These are phyloP conservation scores for Acestrorhynchus altus DNA, from an alignment of 2,797 vertebrate genomes.

Conservation along the genomic window DNA sequence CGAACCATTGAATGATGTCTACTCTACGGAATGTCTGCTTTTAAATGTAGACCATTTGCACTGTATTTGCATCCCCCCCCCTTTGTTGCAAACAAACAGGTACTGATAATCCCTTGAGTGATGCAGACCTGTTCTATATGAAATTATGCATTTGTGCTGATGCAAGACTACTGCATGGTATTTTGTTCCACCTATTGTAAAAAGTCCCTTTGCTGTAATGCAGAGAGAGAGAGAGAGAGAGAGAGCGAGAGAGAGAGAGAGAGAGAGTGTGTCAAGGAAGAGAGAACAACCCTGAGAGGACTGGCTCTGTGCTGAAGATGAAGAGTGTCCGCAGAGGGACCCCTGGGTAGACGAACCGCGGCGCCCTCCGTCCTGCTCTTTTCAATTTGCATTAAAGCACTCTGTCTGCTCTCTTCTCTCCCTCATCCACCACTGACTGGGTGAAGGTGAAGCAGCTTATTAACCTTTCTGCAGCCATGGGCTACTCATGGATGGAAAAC, in stretches of 20 bases:
- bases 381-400: slow-evolving; percentile 70
- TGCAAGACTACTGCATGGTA: slow-evolving; percentile 21
- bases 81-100: slow-evolving; percentile 54
- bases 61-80: slow-evolving; percentile 53
- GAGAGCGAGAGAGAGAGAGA: neutral
- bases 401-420: slow-evolving; percentile 57
- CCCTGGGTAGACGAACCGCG: slow-evolving; percentile 26
- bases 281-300: neutral
- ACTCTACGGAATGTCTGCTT: slow-evolving; percentile 36
- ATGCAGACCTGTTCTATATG: neutral
- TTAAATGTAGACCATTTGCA: slow-evolving; percentile 53
- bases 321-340: slow-evolving; percentile 18
- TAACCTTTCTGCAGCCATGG: slow-evolving; percentile 77
- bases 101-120: slow-evolving; percentile 21
- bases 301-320: neutral
- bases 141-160: slow-evolving; percentile 26
- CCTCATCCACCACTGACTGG: slow-evolving; percentile 39
- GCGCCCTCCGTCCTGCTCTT: slow-evolving; percentile 31
- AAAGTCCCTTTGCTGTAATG: slow-evolving; percentile 51
- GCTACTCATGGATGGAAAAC: slow-evolving; percentile 65
- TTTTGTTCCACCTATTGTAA: slow-evolving; percentile 37
- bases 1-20: slow-evolving; percentile 58
- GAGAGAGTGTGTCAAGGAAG: neutral
- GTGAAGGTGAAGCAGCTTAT: slow-evolving; percentile 75
- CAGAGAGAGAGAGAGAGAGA: neutral